Percentiles rank a stretch among this genome's conserved stretches.
Evolutionary conservation across 2,888 invertebrate genomes (phyloP).

Genomic region (Hipparchia semele): DNA sequence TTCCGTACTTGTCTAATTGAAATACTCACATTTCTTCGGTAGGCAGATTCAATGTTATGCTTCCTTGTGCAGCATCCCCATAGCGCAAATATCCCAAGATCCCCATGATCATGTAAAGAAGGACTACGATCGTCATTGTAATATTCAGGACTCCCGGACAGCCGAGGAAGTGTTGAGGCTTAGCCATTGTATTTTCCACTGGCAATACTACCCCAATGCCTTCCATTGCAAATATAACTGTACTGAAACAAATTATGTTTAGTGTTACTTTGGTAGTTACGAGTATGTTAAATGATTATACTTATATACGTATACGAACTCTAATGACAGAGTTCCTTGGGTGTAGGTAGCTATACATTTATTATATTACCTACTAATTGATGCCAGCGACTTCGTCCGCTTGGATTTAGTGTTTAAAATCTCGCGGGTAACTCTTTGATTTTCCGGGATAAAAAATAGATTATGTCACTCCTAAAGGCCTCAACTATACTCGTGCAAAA

Average conservation of each 20-base stretch:
- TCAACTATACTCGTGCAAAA: too few relatives aligned
- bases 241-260: constrained; percentile 78
- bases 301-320: too few relatives aligned
- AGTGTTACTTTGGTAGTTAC: background rate
- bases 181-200: constrained; percentile 95
- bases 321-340: too few relatives aligned
- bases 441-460: too few relatives aligned
- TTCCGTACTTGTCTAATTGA: too few relatives aligned
- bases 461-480: too few relatives aligned
- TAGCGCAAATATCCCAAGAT: constrained; percentile 95
- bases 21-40: constrained; percentile 84
- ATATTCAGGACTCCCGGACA: constrained; percentile 93
- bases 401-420: too few relatives aligned
- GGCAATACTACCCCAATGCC: constrained; percentile 97
- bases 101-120: constrained; percentile 91
- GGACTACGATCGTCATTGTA: constrained; percentile 92
- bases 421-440: too few relatives aligned
- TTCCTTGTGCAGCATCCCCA: constrained; percentile 86
- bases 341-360: too few relatives aligned
- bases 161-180: constrained; percentile 90
- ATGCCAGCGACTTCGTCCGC: too few relatives aligned
- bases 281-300: too few relatives aligned
- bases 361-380: too few relatives aligned
- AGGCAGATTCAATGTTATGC: constrained; percentile 93
- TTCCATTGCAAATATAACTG: constrained; percentile 98